Conservation (phyloP, 2,797 vertebrate species). For the Melanotaenia maccullochi region DNA sequence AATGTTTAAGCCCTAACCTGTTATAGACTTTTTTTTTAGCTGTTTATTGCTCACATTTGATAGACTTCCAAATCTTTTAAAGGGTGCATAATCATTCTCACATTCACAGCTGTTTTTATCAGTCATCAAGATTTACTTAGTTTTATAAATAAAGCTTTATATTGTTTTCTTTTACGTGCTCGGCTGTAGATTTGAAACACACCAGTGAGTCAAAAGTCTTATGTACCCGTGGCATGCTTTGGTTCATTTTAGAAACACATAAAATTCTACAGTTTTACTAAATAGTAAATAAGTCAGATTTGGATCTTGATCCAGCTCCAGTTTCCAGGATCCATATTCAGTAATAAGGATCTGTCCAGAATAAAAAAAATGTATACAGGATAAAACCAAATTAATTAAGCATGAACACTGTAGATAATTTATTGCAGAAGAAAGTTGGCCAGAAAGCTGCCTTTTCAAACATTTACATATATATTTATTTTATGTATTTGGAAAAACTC, state of each 20-base stretch:
- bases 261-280: neutral
- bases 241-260: neutral
- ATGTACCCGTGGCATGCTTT: neutral
- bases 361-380: neutral
- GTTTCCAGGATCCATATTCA: neutral
- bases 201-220: neutral
- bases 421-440: neutral
- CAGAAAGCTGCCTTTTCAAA: neutral
- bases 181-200: neutral
- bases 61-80: too few species aligned
- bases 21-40: neutral
- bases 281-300: neutral
- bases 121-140: neutral
- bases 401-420: neutral
- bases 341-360: neutral
- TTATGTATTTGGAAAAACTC: too few species aligned
- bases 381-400: neutral
- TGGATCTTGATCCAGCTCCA: neutral
- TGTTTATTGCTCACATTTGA: neutral
- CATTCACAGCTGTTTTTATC: too few species aligned
- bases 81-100: neutral
- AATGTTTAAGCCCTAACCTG: neutral
- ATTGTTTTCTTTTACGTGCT: neutral
- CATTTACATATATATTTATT: too few species aligned
- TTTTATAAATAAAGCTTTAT: neutral